Base-by-base conservation (phyloP, 1,140 invertebrate species). In the Nomia melanderi region DNA sequence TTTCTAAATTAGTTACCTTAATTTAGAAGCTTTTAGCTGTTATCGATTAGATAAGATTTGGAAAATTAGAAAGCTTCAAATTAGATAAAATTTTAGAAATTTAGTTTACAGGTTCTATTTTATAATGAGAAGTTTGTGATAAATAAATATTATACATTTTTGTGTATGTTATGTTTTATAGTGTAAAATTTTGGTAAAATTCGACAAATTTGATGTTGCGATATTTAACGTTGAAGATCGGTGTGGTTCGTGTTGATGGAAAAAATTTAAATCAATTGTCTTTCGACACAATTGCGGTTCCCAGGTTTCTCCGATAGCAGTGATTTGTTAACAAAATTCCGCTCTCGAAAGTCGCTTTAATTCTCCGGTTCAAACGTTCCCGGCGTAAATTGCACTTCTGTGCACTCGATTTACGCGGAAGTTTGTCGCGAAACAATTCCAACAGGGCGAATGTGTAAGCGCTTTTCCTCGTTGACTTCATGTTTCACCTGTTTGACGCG, bases 281-380 rank as follows among this genome's bases (percentile, higher is more conserved):
- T 56, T 56, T 17, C 25, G 29, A 12, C 23, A 11, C 14, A 25
- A 29, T 56, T 56, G 25, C 8, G 25, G 54, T 56, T 56, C 41
- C 41, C 54, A 17, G 25, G 5, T 29, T 56, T 56, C 25, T 56
- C 54, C 25, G 23, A 56, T 29, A 17, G 11, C 11, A 17, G 25
- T 25, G 54, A 56, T 56, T 56, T 56, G 54, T 56, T 56, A 56
- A 56, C 25, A 17, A 56, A 56, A 56, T 56, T 29, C 12, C 54
- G 9, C 25, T 29, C 25, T 56, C 54, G 54, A 56, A 56, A 56
- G 54, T 56, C 54, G 23, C 54, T 56, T 56, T 56, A 56, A 56
- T 29, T 56, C 54, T 56, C 4, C 25, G 54, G 54, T 29, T 56
- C 25, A 29, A 29, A 27, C 25, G 54, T 29, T 56, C 54, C 25